Evolutionary conservation across 2,888 invertebrate species (phyloP).

Genomic region (Elegia similella): DNA sequence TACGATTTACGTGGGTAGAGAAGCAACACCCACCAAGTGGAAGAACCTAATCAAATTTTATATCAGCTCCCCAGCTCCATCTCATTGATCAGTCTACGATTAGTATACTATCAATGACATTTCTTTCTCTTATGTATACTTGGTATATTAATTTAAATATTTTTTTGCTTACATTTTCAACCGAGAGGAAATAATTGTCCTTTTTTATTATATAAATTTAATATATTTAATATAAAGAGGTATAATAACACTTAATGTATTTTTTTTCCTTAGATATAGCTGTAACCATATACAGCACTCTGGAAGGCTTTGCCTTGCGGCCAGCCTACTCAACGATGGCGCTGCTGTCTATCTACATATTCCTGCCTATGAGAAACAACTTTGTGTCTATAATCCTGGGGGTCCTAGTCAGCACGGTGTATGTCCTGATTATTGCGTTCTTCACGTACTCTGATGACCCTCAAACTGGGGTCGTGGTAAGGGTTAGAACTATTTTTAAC

Average conservation of each 20-base stretch:
- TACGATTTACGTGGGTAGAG: too few species aligned
- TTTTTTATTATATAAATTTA: too few species aligned
- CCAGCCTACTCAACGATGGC: conserved; percentile 88
- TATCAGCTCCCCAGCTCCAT: too few species aligned
- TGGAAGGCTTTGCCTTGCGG: conserved; percentile 76
- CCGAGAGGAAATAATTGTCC: too few species aligned
- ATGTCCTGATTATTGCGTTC: conserved; percentile 77
- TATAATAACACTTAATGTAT: conserved; percentile 1
- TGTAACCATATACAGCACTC: conserved; percentile 84
- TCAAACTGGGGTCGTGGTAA: conserved; percentile 59
- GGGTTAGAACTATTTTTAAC: conserved; percentile 27
- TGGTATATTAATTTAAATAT: too few species aligned
- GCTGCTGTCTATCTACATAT: conserved; percentile 90
- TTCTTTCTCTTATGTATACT: too few species aligned
- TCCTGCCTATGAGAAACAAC: conserved; percentile 90
- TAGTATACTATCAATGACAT: too few species aligned
- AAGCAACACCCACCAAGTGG: too few species aligned
- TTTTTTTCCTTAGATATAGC: conserved; percentile 79
- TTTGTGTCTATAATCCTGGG: conserved; percentile 87
- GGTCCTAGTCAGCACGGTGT: conserved; percentile 83
- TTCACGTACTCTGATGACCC: conserved; percentile 58
- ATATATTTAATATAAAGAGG: too few species aligned
- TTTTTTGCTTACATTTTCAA: too few species aligned
- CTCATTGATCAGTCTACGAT: too few species aligned
- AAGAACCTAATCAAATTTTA: too few species aligned